Evolutionary conservation across 2,888 invertebrate species (phyloP).

Genomic region (Eustalomyia histrio): DNA sequence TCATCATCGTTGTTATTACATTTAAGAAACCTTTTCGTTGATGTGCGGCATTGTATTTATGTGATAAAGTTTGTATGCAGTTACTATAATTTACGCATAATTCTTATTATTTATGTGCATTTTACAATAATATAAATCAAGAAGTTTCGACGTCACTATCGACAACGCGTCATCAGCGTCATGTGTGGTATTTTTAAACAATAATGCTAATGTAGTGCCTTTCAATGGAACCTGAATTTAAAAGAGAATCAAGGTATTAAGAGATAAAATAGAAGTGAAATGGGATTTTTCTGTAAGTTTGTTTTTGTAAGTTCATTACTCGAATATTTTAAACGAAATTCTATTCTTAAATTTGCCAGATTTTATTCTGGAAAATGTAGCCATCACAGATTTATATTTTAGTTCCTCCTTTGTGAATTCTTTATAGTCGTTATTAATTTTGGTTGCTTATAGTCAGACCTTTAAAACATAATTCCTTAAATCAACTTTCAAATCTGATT

Average conservation of each 20-base stretch:
- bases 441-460: neutral
- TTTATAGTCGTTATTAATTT: neutral
- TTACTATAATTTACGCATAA: constrained; percentile 59
- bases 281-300: no score
- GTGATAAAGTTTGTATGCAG: constrained; percentile 2
- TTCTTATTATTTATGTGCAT: constrained; percentile 64
- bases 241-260: neutral
- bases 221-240: neutral
- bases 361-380: neutral
- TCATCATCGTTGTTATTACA: constrained; percentile 54
- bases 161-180: constrained; percentile 64
- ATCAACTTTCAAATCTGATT: no score
- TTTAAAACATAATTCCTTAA: no score
- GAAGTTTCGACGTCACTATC: constrained; percentile 61
- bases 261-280: no score
- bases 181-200: constrained; percentile 58
- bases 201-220: neutral
- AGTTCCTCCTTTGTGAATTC: neutral
- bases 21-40: constrained; percentile 8
- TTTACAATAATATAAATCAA: constrained; percentile 63
- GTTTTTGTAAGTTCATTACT: no score
- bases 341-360: no score
- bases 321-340: no score
- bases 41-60: constrained; percentile 33
- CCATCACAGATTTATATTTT: constrained; percentile 8